phyloP scores from a whole-genome alignment of 2,113 vertebrate genomes.

The Hylia prasina region DNA sequence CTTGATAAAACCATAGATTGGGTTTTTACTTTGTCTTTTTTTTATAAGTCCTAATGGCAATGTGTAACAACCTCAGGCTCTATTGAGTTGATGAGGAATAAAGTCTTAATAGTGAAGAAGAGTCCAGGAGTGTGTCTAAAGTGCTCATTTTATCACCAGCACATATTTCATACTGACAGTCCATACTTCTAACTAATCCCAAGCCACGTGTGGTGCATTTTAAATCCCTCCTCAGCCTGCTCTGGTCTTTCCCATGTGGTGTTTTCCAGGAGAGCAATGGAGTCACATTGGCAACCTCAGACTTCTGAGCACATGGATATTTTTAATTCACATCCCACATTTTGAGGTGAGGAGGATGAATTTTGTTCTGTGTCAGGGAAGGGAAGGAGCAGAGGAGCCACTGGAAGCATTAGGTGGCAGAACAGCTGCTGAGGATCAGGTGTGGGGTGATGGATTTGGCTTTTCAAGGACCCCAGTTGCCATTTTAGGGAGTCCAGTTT shows the following conservation, averaged over 20 bases:
- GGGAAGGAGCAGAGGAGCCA: neutral
- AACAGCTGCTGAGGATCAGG: neutral
- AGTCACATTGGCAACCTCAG: neutral
- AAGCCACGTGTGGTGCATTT: neutral
- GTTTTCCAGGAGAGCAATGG: neutral
- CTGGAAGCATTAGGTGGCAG: neutral
- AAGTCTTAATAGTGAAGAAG: slow-evolving; percentile 37
- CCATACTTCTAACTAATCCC: slow-evolving; percentile 30
- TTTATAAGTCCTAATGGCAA: neutral
- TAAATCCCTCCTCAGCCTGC: neutral
- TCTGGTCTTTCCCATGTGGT: neutral
- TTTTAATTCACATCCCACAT: neutral
- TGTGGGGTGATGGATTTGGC: neutral
- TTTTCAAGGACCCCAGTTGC: neutral
- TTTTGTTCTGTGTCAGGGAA: neutral
- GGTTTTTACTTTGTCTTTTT: neutral
- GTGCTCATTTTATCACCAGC: slow-evolving; percentile 18
- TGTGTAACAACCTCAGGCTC: neutral
- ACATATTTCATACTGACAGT: slow-evolving; percentile 39
- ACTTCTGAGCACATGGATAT: accelerated
- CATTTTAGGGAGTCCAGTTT: neutral
- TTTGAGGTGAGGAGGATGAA: neutral
- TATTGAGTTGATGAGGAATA: slow-evolving; percentile 2
- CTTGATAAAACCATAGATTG: neutral
- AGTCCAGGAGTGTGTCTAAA: slow-evolving; percentile 1